Evolutionary conservation across 2,888 invertebrate genomes (phyloP).

Genomic region (Margaritifera margaritifera): DNA sequence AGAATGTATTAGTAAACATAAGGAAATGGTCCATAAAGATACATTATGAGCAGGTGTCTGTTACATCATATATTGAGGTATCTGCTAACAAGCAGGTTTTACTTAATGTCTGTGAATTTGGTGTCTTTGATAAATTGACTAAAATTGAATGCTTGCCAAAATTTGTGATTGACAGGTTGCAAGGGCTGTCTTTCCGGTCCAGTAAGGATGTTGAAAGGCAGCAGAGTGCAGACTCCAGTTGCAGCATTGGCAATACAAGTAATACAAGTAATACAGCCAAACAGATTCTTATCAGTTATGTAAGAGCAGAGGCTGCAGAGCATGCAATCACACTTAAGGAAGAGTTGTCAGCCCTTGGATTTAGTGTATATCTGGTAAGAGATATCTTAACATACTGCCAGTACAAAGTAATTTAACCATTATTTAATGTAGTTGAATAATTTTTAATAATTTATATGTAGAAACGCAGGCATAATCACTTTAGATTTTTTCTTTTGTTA

Average conservation of each 20-base stretch:
- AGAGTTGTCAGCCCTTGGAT: constrained; percentile 66
- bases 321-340: constrained; percentile 70
- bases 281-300: constrained; percentile 73
- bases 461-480: no score
- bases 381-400: neutral
- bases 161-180: constrained; percentile 18
- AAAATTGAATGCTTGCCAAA: neutral
- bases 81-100: no score
- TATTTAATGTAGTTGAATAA: no score
- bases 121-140: constrained; percentile 1
- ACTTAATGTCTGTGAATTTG: no score
- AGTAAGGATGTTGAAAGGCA: constrained; percentile 51
- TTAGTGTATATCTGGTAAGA: constrained; percentile 71
- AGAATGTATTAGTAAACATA: no score
- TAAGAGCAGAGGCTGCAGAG: constrained; percentile 71
- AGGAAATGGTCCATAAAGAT: no score
- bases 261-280: constrained; percentile 36
- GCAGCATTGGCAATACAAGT: constrained; percentile 5
- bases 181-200: constrained; percentile 49
- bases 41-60: no score
- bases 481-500: no score
- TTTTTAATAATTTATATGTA: no score
- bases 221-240: constrained; percentile 24
- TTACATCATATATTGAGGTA: no score
- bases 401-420: no score